Evolutionary conservation across 2,888 invertebrate genomes (phyloP).

Genomic region (Hydrotaea diabolus): DNA sequence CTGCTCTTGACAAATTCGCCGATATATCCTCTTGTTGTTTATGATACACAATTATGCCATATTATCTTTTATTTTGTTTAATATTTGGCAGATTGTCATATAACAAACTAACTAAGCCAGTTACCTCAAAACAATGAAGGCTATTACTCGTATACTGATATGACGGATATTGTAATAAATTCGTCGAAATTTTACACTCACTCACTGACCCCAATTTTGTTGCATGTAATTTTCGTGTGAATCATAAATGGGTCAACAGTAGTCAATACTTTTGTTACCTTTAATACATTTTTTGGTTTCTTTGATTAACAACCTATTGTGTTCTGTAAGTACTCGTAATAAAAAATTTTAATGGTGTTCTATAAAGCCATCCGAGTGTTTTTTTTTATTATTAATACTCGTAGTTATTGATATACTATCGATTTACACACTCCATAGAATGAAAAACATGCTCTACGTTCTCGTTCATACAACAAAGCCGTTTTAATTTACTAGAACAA

Average conservation of each 20-base stretch:
- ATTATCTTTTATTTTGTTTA: too few relatives aligned
- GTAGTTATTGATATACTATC: constrained; percentile 10
- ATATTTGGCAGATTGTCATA: too few relatives aligned
- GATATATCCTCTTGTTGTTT: too few relatives aligned
- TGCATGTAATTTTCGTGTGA: constrained; percentile 2
- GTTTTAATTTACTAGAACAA: constrained; percentile 20
- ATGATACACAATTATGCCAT: too few relatives aligned
- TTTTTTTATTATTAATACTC: background rate
- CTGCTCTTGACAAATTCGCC: too few relatives aligned
- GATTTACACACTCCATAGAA: background rate
- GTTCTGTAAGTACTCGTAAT: background rate
- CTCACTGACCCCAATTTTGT: background rate
- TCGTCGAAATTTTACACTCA: too few relatives aligned
- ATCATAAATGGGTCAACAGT: background rate
- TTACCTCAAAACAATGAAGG: too few relatives aligned
- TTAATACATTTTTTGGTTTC: background rate
- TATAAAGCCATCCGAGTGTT: too few relatives aligned
- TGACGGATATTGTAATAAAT: too few relatives aligned
- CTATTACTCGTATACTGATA: too few relatives aligned
- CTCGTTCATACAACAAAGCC: background rate
- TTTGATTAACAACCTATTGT: background rate
- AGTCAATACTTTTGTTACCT: background rate
- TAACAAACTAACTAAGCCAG: too few relatives aligned
- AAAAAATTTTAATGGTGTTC: too few relatives aligned
- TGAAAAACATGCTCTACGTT: background rate